Evolutionary conservation across 2,888 invertebrate species (phyloP), one percentile per base, ranked within the genome.

Genomic region (Tiliacea citrago): DNA sequence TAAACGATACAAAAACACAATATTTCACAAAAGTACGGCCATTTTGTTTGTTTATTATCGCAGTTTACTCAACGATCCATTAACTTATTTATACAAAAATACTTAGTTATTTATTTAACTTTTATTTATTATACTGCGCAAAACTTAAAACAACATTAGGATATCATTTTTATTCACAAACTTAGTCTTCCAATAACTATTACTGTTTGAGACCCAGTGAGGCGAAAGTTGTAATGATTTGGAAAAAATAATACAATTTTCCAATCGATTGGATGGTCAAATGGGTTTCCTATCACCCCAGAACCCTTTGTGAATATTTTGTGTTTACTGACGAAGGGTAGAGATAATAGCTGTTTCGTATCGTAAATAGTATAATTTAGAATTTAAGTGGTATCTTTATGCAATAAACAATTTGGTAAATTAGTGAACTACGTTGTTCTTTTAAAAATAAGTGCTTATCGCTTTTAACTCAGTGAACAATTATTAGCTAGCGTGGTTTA

Each of bases 201-300:
- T 71, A 51, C 39, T 72, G 35, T 75, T 67, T 55, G 47, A 66
- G 35, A 24, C 63, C 63, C 71, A 85, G 60, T 85, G 78, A 42
- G n/a, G 62, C 75, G 77, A 73, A 68, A 76, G 55, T 42, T 75
- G 79, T 73, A 87, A 87, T 86, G 86, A 78, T 49, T 87, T 81
- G 85, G 88, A 87, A 87, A 87, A 77, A 83, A 86, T 78, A 75
- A 86, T 80, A 45, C 47, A 83, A 86, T 83, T 86, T 86, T 86
- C 86, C 87, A 86, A 86, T 73, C 71, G 73, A 85, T 81, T 86
- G 61, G 68, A 12, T 58, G 78, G 78, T 86, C 73, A 68, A 85
- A 86, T 83, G 62, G 60, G 53, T 78, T 77, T 78, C 60, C 79
- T 63, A 73, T 77, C 55, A n/a, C 66, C n/a, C 47, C 39, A 24